These are phyloP conservation scores for Rhombomys opimus DNA, from an alignment of 2,113 vertebrate species.

Conservation along the genomic window DNA sequence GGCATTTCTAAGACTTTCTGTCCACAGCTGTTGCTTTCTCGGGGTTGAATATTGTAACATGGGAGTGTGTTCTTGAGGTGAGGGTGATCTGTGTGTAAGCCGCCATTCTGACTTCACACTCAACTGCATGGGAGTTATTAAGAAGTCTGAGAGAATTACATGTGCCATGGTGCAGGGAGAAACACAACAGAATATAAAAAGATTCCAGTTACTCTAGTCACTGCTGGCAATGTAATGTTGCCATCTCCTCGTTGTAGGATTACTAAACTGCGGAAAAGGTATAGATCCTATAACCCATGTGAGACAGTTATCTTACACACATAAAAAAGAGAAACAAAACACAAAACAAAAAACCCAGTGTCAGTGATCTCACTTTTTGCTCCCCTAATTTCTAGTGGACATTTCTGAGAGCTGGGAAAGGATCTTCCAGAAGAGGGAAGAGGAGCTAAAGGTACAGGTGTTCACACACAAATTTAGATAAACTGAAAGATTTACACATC, in stretches of 20 bases:
- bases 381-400: background rate
- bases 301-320: background rate
- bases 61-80: conserved; percentile 80
- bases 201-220: background rate
- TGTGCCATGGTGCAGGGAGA: background rate
- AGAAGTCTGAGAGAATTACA: conserved; percentile 57
- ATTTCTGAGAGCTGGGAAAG: background rate
- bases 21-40: conserved; percentile 73
- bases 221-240: background rate
- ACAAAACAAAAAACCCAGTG: background rate
- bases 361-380: background rate
- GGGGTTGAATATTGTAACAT: conserved; percentile 72
- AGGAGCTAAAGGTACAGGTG: background rate
- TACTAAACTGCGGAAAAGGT: background rate
- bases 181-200: background rate
- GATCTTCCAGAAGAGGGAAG: background rate
- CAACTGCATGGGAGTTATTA: conserved; percentile 73
- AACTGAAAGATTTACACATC: background rate
- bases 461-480: background rate
- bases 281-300: background rate
- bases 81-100: conserved; percentile 70
- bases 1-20: background rate
- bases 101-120: conserved; percentile 63
- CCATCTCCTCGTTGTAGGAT: background rate
- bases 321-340: background rate